Evolutionary conservation across 2,888 invertebrate genomes (phyloP).

Genomic region (Coecobrya sp.): DNA sequence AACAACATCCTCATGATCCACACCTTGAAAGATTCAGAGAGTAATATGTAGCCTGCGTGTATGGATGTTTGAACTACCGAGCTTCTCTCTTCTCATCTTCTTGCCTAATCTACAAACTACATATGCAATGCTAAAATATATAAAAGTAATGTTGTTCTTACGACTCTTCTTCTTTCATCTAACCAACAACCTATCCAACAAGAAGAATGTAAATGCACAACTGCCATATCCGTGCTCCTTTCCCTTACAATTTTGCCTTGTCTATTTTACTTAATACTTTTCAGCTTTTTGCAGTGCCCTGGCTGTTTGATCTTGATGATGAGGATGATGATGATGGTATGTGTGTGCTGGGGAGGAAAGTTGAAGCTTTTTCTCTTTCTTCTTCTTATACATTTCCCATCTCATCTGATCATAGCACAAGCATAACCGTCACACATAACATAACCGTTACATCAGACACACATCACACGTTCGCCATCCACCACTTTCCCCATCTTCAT

Average conservation of each 20-base stretch:
- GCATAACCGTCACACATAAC: constrained; percentile 34
- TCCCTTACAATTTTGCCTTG: neutral
- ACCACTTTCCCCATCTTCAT: constrained; percentile 21
- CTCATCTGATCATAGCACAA: constrained; percentile 28
- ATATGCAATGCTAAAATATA: constrained; percentile 11
- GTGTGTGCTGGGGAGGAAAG: neutral
- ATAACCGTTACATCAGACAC: constrained; percentile 54
- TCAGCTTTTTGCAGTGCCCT: neutral
- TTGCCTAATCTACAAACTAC: constrained; percentile 9
- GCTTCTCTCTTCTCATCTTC: constrained; percentile 35
- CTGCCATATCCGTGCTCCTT: neutral
- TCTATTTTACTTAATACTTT: constrained; percentile 30
- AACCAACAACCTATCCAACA: neutral
- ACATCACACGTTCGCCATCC: constrained; percentile 55
- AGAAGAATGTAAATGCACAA: neutral
- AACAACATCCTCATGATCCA: constrained; percentile 41
- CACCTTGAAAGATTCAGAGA: constrained; percentile 52
- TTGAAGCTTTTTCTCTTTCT: constrained; percentile 30
- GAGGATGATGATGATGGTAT: neutral
- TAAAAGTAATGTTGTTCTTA: constrained; percentile 1
- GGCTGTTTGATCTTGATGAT: constrained; percentile 7
- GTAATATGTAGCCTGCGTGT: neutral
- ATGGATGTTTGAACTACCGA: constrained; percentile 57
- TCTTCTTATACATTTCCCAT: constrained; percentile 17
- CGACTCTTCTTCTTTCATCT: neutral